These are phyloP conservation scores for Carcina quercana DNA, from an alignment of 2,888 invertebrate species.

Conservation along the genomic window DNA sequence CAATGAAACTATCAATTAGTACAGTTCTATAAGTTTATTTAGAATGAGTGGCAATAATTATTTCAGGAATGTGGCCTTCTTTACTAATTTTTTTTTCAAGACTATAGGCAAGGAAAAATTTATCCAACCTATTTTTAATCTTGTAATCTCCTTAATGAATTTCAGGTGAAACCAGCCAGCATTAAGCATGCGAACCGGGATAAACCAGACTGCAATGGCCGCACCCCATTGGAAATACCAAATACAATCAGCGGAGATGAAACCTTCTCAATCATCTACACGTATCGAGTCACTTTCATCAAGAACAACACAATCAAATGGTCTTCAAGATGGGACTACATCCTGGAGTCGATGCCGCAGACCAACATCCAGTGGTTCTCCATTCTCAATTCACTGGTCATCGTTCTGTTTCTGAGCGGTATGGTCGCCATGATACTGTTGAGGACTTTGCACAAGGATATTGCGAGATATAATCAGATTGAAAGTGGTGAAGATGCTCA, in stretches of 20 bases:
- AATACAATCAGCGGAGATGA: conserved; percentile 63
- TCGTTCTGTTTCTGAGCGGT: conserved; percentile 96
- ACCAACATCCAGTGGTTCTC: conserved; percentile 99
- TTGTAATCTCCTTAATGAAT: conserved; percentile 2
- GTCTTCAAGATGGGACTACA: conserved; percentile 99
- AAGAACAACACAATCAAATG: conserved; percentile 92
- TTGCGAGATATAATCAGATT: conserved; percentile 98
- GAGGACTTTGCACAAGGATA: conserved; percentile 97
- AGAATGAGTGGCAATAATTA: no score
- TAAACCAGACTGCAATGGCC: conserved; percentile 62
- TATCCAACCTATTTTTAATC: no score
- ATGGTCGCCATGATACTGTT: conserved; percentile 99
- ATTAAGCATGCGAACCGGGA: conserved; percentile 66
- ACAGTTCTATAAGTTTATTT: no score
- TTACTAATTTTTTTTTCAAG: no score
- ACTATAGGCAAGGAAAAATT: no score
- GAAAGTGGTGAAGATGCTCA: conserved; percentile 92
- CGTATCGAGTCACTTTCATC: conserved; percentile 89
- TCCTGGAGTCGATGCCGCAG: conserved; percentile 97
- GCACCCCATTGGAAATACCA: conserved; percentile 82
- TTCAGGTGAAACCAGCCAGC: conserved; percentile 70
- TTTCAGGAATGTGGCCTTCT: no score
- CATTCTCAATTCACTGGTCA: conserved; percentile 97
- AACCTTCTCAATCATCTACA: conserved; percentile 82
- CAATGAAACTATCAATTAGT: no score